Evolutionary conservation across 2,888 invertebrate genomes (phyloP), one percentile per base, ranked within the genome.

Genomic region (Acleris sparsana): DNA sequence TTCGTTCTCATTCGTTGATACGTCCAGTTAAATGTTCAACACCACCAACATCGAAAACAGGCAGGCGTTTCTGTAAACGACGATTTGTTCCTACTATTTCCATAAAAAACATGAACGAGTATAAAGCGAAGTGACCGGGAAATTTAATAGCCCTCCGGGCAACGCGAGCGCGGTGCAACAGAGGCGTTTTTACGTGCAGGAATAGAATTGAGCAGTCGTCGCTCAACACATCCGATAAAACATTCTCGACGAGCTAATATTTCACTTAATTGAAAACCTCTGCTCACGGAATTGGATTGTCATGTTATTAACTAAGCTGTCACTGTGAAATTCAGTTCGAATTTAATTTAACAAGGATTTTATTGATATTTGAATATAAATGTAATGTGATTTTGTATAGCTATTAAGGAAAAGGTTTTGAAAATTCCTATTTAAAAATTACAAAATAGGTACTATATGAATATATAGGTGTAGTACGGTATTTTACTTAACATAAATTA

Each of bases 71-170:
- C 39, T 46, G 13, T 46, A 46, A 46, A 46, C 46, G 7, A 46
- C 46, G 46, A 46, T 57, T 69, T 63, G 39, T 39, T 39, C 13
- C 39, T 60, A 66, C 62, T 69, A 70, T 75, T 80, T 82, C 80
- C 77, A 82, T 76, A 72, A 74, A 77, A 80, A 78, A 70, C 73
- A 71, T 72, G 64, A 73, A 73, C 76, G 76, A 80, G 77, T 80
- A 81, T 79, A 70, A 72, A 72, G 71, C 69, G 78, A 75, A 82
- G 73, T 83, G 82, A 83, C 84, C 83, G 80, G 78, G 81, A 84
- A 85, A 85, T 82, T 85, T 77, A 76, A 83, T 80, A 80, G 80
- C 79, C 73, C 73, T 79, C 72, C 53, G 63, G 63, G 70, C 71
- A 74, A 74, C 68, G 67, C 61, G 69, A 49, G 71, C 69, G 71